Evolutionary conservation across 35 echinoderm and acorn worm species (phyloP), one percentile per base, ranked within the genome.

Genomic region (Holothuria glaberrima): DNA sequence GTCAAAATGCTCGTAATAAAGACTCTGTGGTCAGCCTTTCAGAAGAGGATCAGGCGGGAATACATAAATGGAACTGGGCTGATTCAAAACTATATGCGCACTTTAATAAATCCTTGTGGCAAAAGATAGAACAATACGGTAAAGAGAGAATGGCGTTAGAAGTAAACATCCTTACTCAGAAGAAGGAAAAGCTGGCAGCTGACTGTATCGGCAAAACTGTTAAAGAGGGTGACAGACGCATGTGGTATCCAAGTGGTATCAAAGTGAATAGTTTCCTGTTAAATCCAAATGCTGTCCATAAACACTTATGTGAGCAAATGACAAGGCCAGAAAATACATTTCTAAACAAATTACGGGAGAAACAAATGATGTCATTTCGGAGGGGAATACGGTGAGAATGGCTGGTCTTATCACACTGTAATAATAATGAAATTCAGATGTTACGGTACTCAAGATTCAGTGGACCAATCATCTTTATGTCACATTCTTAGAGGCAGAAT

Each of bases 41-140:
- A 5, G 32, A 57, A 10, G 44, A 13, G 9, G 59, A 69, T 25
- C 59, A 34, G 3, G 83, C 56, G 6, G 83, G 68, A 58, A 97
- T 89, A 20, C 34, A 69, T 36, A 33, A 71, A 28, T 97, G 94
- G 94, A 97, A 97, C 70, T 57, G 52, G 45, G 91, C 82, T 17
- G 94, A 97, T 67, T 25, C 60, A 22, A 84, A 83, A 88, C 75
- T 97, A 24, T 93, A 93, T 59, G 45, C 68, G 4, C 75, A 91
- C 33, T 97, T 97, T 64, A 97, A 97, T 34, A 80, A 31, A 72
- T 91, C 91, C 4, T 84, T 97, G 17, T 93, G 94, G 94, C 46
- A 84, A 25, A 97, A 93, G 59, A 90, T 97, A 4, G 58, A 70
- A 0, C 60, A 59, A 5, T 97, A 79, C 58, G 94, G 94, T 20